Evolutionary conservation across 2,113 vertebrate genomes (phyloP), one percentile per base, ranked within the genome.

Genomic region (Oncorhynchus nerka): DNA sequence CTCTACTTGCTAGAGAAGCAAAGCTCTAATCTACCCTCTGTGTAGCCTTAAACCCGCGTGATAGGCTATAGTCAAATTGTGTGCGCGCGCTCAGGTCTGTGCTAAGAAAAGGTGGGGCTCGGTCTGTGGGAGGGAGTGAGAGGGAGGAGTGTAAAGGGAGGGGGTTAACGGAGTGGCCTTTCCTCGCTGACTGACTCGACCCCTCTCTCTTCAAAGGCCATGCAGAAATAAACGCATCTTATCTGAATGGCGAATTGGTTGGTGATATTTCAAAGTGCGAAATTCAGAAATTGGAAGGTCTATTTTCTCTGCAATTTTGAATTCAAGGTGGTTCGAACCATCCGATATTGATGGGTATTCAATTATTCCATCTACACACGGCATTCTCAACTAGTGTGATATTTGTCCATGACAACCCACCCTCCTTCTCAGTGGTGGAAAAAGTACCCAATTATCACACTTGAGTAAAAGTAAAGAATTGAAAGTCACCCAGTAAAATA

Each of bases 101-200:
- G 51, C 73, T 79, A 57, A 66, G 74, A 79, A 80, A 79, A 77
- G 81, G 83, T 87, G 92, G 91, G 88, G 92, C 90, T 70, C 78
- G 91, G 61, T 79, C 24, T 67, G 81, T 67, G 7, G 26, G 76
- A 83, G 82, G 75, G 80, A 82, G 81, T 79, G 75, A 70, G 81
- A 86, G 81, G 80, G 78, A 70, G 68, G 68, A 78, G 76, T 75
- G 71, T 20, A 67, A 39, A 55, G 69, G 70, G 57, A 71, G 81
- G 85, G 85, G 79, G 88, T 75, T 79, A 84, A 85, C 91, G 87
- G 86, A 92, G 89, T 70, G 78, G 88, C 90, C 88, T 91, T 89
- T 93, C 90, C 85, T 88, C 86, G 85, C 91, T 94, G 94, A 95
- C 89, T 93, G 94, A 94, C 95, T 95, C 91, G 92, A 91, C 87